phyloP scores from a whole-genome alignment of 1,140 invertebrate species.

The Drosophila mayri region DNA sequence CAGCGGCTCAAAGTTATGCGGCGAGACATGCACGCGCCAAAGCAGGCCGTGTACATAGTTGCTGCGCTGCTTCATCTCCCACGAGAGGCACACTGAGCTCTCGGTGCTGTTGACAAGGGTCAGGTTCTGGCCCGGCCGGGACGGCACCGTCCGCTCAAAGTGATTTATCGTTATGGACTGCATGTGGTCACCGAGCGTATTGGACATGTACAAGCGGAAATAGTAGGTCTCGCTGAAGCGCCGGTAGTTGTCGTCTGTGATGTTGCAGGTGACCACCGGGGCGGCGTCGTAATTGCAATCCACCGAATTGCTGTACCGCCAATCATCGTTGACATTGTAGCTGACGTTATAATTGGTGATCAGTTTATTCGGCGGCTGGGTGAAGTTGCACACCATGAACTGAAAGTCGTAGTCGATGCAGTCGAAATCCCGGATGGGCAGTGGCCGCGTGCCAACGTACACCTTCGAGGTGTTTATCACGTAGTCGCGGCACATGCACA shows the following conservation, averaged over 20 bases:
- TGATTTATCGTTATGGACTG: constrained; percentile 56
- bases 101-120: constrained; percentile 45
- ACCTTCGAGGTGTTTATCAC: constrained; percentile 54
- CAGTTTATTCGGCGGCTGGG: constrained; percentile 59
- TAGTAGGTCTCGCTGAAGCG: constrained; percentile 51
- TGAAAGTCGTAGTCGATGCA: constrained; percentile 68
- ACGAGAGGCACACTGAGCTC: constrained; percentile 55
- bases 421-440: constrained; percentile 52
- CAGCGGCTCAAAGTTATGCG: constrained; percentile 47
- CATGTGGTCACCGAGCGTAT: constrained; percentile 34
- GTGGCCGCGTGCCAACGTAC: constrained; percentile 57
- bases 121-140: constrained; percentile 59
- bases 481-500: constrained; percentile 61
- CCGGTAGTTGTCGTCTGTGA: constrained; percentile 60
- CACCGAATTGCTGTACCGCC: constrained; percentile 48
- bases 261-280: constrained; percentile 66
- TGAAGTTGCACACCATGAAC: constrained; percentile 75
- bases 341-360: constrained; percentile 63
- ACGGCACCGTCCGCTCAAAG: constrained; percentile 51
- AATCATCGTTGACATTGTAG: constrained; percentile 38
- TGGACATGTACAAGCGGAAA: constrained; percentile 47
- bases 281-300: constrained; percentile 64
- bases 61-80: constrained; percentile 69
- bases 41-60: constrained; percentile 56
- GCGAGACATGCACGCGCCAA: constrained; percentile 59